phyloP scores from a whole-genome alignment of 1,140 invertebrate genomes.

The Aleiodes sp. region DNA sequence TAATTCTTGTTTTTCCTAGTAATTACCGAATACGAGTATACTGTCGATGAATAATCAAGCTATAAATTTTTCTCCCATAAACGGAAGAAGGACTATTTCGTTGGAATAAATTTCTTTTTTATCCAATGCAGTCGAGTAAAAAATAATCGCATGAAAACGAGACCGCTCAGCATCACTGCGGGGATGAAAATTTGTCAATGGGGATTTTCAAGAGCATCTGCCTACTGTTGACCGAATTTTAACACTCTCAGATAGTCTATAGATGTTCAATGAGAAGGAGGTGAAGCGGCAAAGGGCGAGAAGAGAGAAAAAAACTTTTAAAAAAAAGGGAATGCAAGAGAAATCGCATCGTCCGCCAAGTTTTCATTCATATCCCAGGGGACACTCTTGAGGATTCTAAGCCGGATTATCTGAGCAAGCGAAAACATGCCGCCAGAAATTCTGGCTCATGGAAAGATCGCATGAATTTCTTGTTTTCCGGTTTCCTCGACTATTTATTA shows the following conservation, averaged over 20 bases:
- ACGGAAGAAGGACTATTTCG: no score
- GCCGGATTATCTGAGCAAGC: conserved; percentile 63
- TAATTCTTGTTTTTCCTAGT: no score
- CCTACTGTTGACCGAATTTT: conserved; percentile 52
- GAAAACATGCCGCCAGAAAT: conserved; percentile 49
- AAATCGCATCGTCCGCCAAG: conserved; percentile 32
- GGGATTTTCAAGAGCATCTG: conserved; percentile 59
- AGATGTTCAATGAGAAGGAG: conserved; percentile 28
- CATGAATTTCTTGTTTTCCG: no score
- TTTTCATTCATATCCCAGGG: conserved; percentile 35
- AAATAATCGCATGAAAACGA: conserved; percentile 29
- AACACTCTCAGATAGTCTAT: conserved; percentile 2
- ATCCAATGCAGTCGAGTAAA: background rate
- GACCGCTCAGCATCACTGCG: conserved; percentile 3
- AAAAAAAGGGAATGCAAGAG: conserved; percentile 33
- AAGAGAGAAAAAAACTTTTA: background rate
- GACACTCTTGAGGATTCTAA: conserved; percentile 55
- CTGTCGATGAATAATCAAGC: no score
- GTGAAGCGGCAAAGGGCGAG: conserved; percentile 28
- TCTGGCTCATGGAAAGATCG: background rate
- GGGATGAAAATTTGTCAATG: conserved; percentile 27
- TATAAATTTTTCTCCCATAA: no score
- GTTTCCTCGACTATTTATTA: no score
- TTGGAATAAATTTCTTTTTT: background rate
- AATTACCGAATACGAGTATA: no score